phyloP scores from a whole-genome alignment of 2,888 invertebrate species.

The Rotaria socialis region DNA sequence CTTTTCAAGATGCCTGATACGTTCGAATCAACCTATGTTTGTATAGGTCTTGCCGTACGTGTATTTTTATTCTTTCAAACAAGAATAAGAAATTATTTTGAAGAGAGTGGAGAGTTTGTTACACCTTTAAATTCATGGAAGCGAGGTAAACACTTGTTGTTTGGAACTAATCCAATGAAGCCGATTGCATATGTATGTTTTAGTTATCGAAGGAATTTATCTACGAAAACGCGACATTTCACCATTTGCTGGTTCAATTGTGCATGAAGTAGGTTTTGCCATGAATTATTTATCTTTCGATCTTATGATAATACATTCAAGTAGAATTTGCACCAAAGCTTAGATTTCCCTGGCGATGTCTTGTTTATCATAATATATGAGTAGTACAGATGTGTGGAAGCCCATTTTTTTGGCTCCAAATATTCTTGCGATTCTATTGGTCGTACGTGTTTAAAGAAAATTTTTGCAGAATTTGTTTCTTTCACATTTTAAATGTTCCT shows the following conservation, averaged over 20 bases:
- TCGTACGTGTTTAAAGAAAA: no score
- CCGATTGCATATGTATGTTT: not conserved
- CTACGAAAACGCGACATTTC: not conserved
- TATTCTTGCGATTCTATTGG: no score
- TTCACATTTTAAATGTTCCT: no score
- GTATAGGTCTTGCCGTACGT: not conserved
- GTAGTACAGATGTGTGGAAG: no score
- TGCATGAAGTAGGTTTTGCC: not conserved
- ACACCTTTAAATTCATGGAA: conserved; percentile 36
- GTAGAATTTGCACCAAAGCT: no score
- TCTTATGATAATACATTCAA: no score
- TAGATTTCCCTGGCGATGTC: no score
- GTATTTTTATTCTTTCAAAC: conserved; percentile 23
- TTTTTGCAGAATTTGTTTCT: no score
- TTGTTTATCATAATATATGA: no score
- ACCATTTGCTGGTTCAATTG: conserved; percentile 31
- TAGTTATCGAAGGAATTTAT: conserved; percentile 34
- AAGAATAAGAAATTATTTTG: not conserved
- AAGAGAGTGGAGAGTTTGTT: not conserved
- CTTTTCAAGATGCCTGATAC: not conserved
- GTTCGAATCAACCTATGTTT: not conserved
- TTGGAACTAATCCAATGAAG: no score
- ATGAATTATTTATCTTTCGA: no score
- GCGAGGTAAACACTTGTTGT: not conserved
- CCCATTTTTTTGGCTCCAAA: no score